Conservation (phyloP, 2,797 vertebrate species). For the Semotilus atromaculatus region DNA sequence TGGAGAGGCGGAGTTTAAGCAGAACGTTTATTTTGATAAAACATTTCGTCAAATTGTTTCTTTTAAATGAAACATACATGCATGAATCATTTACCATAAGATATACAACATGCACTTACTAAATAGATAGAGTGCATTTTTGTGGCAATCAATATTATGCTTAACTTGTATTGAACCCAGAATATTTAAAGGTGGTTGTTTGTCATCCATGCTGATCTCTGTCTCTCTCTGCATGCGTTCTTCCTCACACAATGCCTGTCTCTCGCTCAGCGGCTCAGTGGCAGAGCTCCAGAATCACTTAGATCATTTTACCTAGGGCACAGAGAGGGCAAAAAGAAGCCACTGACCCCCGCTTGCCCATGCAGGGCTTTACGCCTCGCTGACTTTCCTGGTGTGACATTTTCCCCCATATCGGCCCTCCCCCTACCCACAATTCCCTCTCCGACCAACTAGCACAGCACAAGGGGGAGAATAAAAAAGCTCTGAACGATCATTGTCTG, state of each 20-base stretch:
- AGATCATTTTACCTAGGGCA: slow-evolving; percentile 86
- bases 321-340: slow-evolving; percentile 77
- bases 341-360: slow-evolving; percentile 73
- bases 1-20: neutral
- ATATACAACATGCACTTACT: neutral
- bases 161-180: neutral
- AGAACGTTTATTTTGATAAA: neutral
- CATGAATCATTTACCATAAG: neutral
- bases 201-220: slow-evolving; percentile 23
- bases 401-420: slow-evolving; percentile 69
- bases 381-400: slow-evolving; percentile 82
- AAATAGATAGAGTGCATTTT: neutral
- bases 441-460: slow-evolving; percentile 70
- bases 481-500: slow-evolving; percentile 73
- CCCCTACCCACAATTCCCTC: slow-evolving; percentile 66
- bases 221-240: slow-evolving; percentile 50
- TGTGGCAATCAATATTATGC: too few species aligned
- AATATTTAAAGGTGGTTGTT: slow-evolving; percentile 2
- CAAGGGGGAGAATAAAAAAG: slow-evolving; percentile 57
- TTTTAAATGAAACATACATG: neutral
- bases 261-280: slow-evolving; percentile 72
- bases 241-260: slow-evolving; percentile 59
- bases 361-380: slow-evolving; percentile 78
- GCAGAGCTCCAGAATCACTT: slow-evolving; percentile 84
- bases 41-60: neutral